Conservation (phyloP, 2,888 invertebrate genomes). For the Hirtodrosophila confusa region DNA sequence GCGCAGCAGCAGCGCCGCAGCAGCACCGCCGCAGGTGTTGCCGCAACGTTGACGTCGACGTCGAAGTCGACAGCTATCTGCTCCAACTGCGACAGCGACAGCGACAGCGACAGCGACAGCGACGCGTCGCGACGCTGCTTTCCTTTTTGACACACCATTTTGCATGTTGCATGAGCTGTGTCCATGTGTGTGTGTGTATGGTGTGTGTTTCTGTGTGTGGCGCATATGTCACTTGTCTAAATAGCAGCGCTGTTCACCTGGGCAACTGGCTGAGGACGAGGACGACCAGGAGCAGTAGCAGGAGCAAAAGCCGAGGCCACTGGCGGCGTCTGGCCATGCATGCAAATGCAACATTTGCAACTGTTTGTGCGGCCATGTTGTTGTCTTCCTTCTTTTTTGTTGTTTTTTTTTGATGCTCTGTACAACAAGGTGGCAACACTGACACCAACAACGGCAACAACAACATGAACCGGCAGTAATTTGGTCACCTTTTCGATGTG, state of each 20-base stretch:
- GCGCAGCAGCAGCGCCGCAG: slow-evolving; percentile 34
- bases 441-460: slow-evolving; percentile 51
- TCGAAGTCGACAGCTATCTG: slow-evolving; percentile 28
- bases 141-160: slow-evolving; percentile 73
- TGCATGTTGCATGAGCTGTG: slow-evolving; percentile 65
- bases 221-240: slow-evolving; percentile 75
- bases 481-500: slow-evolving; percentile 70
- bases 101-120: slow-evolving; percentile 5
- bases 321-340: slow-evolving; percentile 68
- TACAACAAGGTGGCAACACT: slow-evolving; percentile 72
- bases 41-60: slow-evolving; percentile 7
- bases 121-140: slow-evolving; percentile 36
- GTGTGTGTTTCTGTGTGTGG: slow-evolving; percentile 40
- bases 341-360: slow-evolving; percentile 78
- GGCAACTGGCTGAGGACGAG: slow-evolving; percentile 28
- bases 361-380: slow-evolving; percentile 70
- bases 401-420: slow-evolving; percentile 25
- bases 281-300: neutral
- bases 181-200: slow-evolving; percentile 20
- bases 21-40: slow-evolving; percentile 52
- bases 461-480: slow-evolving; percentile 67
- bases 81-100: slow-evolving; percentile 7
- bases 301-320: slow-evolving; percentile 35
- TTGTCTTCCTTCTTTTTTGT: slow-evolving; percentile 31
- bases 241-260: slow-evolving; percentile 67